phyloP scores from a whole-genome alignment of 2,113 vertebrate species.

The Phylloscopus whistleri region DNA sequence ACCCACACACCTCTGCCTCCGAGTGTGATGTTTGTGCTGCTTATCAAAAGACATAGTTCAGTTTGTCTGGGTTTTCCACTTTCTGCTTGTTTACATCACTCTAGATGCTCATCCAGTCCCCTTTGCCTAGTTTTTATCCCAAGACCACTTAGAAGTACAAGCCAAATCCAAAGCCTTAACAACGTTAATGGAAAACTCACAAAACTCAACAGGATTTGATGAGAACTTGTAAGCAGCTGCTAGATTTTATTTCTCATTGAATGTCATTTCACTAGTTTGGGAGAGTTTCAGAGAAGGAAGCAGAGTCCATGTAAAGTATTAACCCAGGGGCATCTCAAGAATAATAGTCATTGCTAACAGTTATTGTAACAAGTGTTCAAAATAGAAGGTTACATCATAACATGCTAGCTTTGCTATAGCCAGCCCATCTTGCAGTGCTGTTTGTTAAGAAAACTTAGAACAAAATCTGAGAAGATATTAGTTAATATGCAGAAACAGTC shows the following conservation, averaged over 20 bases:
- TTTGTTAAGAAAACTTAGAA: background rate
- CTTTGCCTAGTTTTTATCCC: background rate
- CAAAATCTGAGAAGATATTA: background rate
- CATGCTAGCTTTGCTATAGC: background rate
- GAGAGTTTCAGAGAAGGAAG: slow-evolving; percentile 11
- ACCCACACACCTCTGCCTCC: background rate
- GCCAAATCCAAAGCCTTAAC: background rate
- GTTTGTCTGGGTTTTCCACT: slow-evolving; percentile 18
- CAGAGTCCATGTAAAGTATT: background rate
- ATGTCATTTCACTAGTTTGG: background rate
- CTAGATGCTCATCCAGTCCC: background rate
- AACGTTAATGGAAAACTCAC: background rate
- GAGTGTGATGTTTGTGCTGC: slow-evolving; percentile 1
- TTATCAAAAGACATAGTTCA: slow-evolving; percentile 18
- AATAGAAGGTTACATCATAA: background rate
- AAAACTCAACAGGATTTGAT: background rate
- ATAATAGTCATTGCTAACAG: background rate
- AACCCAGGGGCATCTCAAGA: background rate
- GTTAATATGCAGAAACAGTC: background rate
- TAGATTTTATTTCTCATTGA: background rate
- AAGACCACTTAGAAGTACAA: background rate
- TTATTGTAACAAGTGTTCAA: background rate
- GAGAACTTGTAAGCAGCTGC: background rate
- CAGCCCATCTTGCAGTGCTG: background rate
- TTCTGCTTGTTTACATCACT: slow-evolving; percentile 9